These are phyloP conservation scores for Grapholita molesta DNA, from an alignment of 1,140 invertebrate species.

Conservation along the genomic window DNA sequence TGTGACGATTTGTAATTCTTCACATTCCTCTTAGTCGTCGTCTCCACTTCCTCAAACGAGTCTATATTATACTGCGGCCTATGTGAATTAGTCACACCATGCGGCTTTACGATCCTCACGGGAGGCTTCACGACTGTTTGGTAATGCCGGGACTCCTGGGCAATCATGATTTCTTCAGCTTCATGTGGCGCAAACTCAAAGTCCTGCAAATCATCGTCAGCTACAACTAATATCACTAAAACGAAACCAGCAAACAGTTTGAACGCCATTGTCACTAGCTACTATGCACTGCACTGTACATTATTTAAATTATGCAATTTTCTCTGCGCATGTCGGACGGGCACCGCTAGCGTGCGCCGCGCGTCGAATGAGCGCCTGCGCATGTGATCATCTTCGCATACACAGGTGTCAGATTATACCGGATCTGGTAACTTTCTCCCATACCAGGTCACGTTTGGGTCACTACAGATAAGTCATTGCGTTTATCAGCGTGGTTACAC, in stretches of 20 bases:
- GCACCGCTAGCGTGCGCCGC: conserved; percentile 43
- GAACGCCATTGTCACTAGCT: conserved; percentile 38
- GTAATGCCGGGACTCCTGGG: conserved; percentile 62
- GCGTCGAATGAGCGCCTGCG: conserved; percentile 51
- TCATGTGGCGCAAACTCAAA: conserved; percentile 52
- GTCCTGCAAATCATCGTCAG: conserved; percentile 49
- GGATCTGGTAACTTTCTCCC: conserved; percentile 68
- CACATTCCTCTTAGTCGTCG: conserved; percentile 39
- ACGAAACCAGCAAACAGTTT: conserved; percentile 16
- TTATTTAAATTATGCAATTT: conserved; percentile 18
- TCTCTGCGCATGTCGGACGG: conserved; percentile 37
- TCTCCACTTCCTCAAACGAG: conserved; percentile 52
- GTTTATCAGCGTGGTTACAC: conserved; percentile 20
- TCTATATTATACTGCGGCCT: conserved; percentile 69
- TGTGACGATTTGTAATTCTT: conserved; percentile 66
- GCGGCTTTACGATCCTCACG: conserved; percentile 58
- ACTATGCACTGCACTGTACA: conserved; percentile 28
- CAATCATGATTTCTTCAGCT: conserved; percentile 60
- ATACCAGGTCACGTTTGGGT: conserved; percentile 45
- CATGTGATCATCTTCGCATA: conserved; percentile 44
- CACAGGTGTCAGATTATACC: conserved; percentile 64
- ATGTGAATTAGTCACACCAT: conserved; percentile 68
- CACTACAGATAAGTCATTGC: conserved; percentile 36
- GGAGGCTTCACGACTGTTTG: conserved; percentile 57
- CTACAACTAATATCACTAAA: conserved; percentile 17